Evolutionary conservation across 2,113 vertebrate species (phyloP).

Genomic region (Aleadryas rufinucha): DNA sequence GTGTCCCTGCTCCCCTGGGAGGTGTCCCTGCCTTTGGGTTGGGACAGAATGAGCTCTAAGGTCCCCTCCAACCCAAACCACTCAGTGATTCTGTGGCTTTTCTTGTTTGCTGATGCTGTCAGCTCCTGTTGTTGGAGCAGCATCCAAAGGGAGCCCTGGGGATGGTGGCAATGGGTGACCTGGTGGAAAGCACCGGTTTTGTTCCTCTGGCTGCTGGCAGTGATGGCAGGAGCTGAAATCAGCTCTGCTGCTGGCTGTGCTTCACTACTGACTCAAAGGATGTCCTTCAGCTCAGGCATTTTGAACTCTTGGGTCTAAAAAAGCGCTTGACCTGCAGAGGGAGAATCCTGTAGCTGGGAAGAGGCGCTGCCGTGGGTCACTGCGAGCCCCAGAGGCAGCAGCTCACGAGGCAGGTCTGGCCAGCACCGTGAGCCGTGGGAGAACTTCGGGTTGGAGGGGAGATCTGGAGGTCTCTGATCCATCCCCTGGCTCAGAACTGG

Average conservation of each 20-base stretch:
- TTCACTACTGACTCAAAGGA: background rate
- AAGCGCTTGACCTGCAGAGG: background rate
- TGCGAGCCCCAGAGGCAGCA: background rate
- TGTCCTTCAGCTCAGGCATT: background rate
- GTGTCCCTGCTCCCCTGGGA: background rate
- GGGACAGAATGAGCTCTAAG: background rate
- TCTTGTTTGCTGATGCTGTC: background rate
- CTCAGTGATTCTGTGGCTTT: background rate
- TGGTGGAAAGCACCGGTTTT: fast-evolving
- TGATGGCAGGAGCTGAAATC: background rate
- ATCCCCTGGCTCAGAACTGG: background rate
- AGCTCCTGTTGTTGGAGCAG: background rate
- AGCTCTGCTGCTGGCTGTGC: background rate
- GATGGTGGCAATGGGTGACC: background rate
- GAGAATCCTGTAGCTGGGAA: background rate
- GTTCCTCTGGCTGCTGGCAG: background rate
- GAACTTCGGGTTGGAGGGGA: background rate
- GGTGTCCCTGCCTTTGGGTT: background rate
- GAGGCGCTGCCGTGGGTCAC: fast-evolving
- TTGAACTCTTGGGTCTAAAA: background rate
- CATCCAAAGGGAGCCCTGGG: fast-evolving
- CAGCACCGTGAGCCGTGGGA: fast-evolving
- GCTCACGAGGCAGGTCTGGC: fast-evolving
- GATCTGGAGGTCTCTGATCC: background rate
- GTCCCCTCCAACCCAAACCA: background rate